Evolutionary conservation across 2,797 vertebrate species (phyloP).

Genomic region (Silurus aristotelis): DNA sequence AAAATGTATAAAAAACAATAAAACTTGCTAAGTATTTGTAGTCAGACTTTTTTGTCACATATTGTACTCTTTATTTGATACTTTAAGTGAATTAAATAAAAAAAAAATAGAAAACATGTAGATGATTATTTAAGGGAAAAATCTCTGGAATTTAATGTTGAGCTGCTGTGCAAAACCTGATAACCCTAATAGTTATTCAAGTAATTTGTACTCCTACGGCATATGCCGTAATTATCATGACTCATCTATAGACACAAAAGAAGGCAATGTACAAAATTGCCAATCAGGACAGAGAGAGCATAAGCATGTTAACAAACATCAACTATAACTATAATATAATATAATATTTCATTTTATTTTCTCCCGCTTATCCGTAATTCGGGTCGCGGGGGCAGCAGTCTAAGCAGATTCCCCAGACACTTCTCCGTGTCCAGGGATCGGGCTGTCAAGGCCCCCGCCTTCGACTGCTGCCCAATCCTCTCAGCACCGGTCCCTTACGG

Average conservation of each 20-base stretch:
- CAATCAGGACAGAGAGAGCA: not conserved
- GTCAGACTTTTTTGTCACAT: not conserved
- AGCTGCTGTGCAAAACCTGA: not conserved
- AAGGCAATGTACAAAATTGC: not conserved
- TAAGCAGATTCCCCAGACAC: too few relatives aligned
- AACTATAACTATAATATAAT: too few relatives aligned
- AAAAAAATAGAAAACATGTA: not conserved
- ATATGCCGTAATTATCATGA: not conserved
- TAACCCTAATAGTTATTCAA: not conserved
- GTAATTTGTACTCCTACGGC: not conserved
- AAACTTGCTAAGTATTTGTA: not conserved
- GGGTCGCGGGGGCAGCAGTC: too few relatives aligned
- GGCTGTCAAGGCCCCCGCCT: too few relatives aligned
- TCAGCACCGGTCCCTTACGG: too few relatives aligned
- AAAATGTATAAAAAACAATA: too few relatives aligned
- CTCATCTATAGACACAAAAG: slow-evolving; percentile 2
- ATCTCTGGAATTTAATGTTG: not conserved
- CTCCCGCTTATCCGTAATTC: too few relatives aligned
- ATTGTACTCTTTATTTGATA: not conserved
- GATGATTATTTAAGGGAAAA: not conserved
- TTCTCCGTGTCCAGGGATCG: too few relatives aligned
- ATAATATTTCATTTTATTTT: too few relatives aligned
- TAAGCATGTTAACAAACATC: not conserved
- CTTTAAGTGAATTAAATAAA: not conserved
- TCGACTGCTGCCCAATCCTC: too few relatives aligned